Percentiles rank a stretch among this genome's conserved stretches.
phyloP scores from a whole-genome alignment of 1,140 invertebrate species.

The Anastatus disparis region DNA sequence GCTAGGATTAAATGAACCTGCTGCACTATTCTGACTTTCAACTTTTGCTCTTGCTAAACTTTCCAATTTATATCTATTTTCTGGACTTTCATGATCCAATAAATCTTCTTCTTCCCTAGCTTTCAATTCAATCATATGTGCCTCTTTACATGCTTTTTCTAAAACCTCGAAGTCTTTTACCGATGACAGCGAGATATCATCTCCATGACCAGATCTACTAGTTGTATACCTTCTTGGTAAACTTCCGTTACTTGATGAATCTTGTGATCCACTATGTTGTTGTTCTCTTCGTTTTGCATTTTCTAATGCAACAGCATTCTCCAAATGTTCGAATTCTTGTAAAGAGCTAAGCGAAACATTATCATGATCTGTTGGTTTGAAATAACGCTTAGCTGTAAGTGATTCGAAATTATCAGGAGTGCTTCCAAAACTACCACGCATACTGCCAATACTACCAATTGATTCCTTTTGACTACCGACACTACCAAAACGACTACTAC shows the following conservation, averaged over 20 bases:
- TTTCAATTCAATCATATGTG: conserved; percentile 81
- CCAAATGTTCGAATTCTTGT: conserved; percentile 93
- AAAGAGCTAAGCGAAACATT: conserved; percentile 91
- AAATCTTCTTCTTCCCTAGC: conserved; percentile 88
- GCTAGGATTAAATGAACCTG: conserved; percentile 64
- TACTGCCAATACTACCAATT: conserved; percentile 79
- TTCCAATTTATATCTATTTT: conserved; percentile 65
- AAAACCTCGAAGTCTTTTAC: conserved; percentile 94
- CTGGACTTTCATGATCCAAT: conserved; percentile 78
- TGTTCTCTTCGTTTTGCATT: conserved; percentile 64
- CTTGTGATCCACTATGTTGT: conserved; percentile 76
- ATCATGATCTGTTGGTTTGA: conserved; percentile 86
- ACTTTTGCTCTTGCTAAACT: conserved; percentile 52
- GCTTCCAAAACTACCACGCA: conserved; percentile 80
- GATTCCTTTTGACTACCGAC: conserved; percentile 84
- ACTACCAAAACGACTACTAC: conserved; percentile 80
- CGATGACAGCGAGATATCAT: conserved; percentile 91
- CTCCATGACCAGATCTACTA: conserved; percentile 79
- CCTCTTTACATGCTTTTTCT: conserved; percentile 87
- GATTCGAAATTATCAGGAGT: conserved; percentile 87
- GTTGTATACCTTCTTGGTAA: conserved; percentile 73
- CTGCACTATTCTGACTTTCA: conserved; percentile 49
- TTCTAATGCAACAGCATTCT: conserved; percentile 80
- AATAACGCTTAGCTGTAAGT: conserved; percentile 80
- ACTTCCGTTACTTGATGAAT: conserved; percentile 77